Evolutionary conservation across 2,797 vertebrate species (phyloP).

Genomic region (Xyrichtys novacula): DNA sequence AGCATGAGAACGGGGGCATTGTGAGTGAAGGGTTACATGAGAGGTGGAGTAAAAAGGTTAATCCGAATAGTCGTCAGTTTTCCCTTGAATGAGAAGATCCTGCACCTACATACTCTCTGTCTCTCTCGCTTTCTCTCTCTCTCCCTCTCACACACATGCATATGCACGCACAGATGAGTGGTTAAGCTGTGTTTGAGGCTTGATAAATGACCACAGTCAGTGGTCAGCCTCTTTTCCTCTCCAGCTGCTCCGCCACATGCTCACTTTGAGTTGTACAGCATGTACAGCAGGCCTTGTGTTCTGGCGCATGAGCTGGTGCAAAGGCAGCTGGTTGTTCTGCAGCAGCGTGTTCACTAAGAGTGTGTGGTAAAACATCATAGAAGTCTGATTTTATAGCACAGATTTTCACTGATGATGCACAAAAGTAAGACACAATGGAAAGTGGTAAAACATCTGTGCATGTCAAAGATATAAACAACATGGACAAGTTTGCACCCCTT

Average conservation of each 20-base stretch:
- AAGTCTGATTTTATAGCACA: too few species aligned
- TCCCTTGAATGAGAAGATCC: conserved; percentile 43
- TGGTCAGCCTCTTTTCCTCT: conserved; percentile 41
- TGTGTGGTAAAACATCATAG: neutral
- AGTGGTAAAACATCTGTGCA: too few species aligned
- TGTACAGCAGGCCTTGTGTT: conserved; percentile 14
- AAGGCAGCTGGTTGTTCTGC: neutral
- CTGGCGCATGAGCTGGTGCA: conserved; percentile 9
- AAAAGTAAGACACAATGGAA: too few species aligned
- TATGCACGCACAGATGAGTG: conserved; percentile 20
- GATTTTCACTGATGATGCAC: too few species aligned
- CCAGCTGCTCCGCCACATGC: conserved; percentile 61
- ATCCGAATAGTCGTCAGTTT: conserved; percentile 21
- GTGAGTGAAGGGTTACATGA: neutral
- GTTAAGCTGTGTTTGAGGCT: conserved; percentile 31
- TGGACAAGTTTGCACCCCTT: too few species aligned
- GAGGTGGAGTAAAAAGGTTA: conserved; percentile 9
- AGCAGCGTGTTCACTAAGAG: conserved; percentile 2
- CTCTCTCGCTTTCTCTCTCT: conserved; percentile 9
- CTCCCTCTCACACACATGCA: conserved; percentile 17
- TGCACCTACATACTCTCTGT: conserved; percentile 3
- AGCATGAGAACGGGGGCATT: conserved; percentile 38
- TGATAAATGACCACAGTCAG: conserved; percentile 55
- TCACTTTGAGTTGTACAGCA: conserved; percentile 32
- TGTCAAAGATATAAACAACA: too few species aligned